Conservation (phyloP, 2,888 invertebrate genomes). For the Drosophila mimetica region DNA sequence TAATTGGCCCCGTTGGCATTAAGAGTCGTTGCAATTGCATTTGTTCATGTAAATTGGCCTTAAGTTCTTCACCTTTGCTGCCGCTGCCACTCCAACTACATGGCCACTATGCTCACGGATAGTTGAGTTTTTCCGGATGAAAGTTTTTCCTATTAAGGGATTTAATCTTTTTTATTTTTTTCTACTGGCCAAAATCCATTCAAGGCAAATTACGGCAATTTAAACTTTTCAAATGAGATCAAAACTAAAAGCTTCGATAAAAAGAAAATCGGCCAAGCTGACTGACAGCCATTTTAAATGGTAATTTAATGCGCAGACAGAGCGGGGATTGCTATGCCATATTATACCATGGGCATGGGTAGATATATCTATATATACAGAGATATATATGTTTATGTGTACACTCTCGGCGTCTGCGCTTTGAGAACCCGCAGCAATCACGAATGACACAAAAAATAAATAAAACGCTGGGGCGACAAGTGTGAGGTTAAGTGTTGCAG, state of each 20-base stretch:
- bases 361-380: conserved; percentile 10
- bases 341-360: conserved; percentile 26
- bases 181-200: conserved; percentile 32
- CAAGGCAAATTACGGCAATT: conserved; percentile 70
- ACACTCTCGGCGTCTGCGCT: conserved; percentile 78
- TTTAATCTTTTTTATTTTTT: conserved; percentile 26
- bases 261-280: conserved; percentile 69
- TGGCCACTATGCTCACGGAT: background rate
- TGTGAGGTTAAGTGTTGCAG: conserved; percentile 77
- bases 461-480: conserved; percentile 60
- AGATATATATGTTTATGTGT: conserved; percentile 1
- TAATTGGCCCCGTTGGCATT: conserved; percentile 81
- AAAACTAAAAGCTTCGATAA: conserved; percentile 80
- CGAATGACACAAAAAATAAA: conserved; percentile 38
- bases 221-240: conserved; percentile 73
- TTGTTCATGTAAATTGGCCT: conserved; percentile 83
- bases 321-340: conserved; percentile 35
- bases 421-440: conserved; percentile 37
- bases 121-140: background rate
- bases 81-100: conserved; percentile 1
- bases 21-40: conserved; percentile 81
- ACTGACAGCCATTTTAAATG: conserved; percentile 82
- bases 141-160: conserved; percentile 21
- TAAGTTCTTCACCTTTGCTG: conserved; percentile 69
- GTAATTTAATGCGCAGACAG: conserved; percentile 69